phyloP scores from a whole-genome alignment of 2,888 invertebrate species.

The Mellilla xanthometata region DNA sequence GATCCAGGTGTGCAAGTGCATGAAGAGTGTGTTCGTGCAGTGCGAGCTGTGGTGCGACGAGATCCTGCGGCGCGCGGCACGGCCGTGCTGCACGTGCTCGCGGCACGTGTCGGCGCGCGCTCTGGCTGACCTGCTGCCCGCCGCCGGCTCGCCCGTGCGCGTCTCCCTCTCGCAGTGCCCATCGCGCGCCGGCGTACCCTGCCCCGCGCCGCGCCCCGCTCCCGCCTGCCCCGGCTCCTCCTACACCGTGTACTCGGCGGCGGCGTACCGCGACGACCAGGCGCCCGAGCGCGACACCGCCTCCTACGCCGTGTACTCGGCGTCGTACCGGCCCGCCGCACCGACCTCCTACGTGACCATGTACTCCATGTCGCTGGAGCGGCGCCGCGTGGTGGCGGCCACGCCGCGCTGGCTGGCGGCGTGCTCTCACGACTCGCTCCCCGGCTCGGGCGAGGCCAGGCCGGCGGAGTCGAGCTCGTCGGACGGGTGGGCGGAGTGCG shows the following conservation, averaged over 20 bases:
- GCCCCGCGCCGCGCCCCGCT: conserved; percentile 42
- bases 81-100: conserved; percentile 64
- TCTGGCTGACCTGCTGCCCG: conserved; percentile 7
- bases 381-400: neutral
- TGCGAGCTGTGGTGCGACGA: conserved; percentile 74
- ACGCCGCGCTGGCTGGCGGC: neutral
- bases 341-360: conserved; percentile 2
- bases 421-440: too few relatives aligned
- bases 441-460: neutral
- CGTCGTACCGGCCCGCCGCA: conserved; percentile 3
- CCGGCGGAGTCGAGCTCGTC: neutral
- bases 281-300: conserved; percentile 35
- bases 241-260: conserved; percentile 43
- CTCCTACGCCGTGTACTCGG: conserved; percentile 47
- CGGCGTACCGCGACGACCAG: conserved; percentile 1
- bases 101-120: conserved; percentile 52
- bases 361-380: neutral
- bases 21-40: conserved; percentile 70
- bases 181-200: conserved; percentile 47
- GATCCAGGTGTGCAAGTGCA: conserved; percentile 68
- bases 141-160: conserved; percentile 32
- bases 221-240: conserved; percentile 48
- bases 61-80: conserved; percentile 56
- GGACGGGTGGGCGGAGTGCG: neutral
- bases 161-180: conserved; percentile 30